Conservation (phyloP, 1,140 invertebrate genomes). For the Diorhabda carinulata region DNA sequence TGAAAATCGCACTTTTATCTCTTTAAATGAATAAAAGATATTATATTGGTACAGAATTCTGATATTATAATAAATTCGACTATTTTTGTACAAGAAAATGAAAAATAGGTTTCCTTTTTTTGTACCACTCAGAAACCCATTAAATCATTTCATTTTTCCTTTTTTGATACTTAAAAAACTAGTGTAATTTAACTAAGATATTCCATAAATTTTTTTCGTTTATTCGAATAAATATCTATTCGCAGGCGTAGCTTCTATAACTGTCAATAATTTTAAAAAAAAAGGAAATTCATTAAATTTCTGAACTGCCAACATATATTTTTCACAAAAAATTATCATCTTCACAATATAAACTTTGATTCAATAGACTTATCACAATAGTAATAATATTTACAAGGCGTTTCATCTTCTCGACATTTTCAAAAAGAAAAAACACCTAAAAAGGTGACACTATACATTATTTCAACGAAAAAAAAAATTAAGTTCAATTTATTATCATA, state of each 20-base stretch:
- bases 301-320: constrained; percentile 30
- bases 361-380: constrained; percentile 36
- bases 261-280: constrained; percentile 27
- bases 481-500: constrained; percentile 14
- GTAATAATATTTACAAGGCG: constrained; percentile 32
- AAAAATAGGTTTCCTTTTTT: no score
- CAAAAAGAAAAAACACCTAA: background rate
- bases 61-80: no score
- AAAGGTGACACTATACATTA: constrained; percentile 4
- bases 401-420: background rate
- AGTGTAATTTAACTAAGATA: no score
- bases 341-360: constrained; percentile 34
- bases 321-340: constrained; percentile 24
- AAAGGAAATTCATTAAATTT: constrained; percentile 29
- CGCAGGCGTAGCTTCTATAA: background rate
- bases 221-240: no score
- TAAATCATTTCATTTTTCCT: no score
- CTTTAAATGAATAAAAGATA: no score
- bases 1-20: no score
- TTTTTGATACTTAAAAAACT: no score
- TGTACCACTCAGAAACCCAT: no score
- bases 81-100: no score
- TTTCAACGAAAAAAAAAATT: background rate
- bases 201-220: no score
- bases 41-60: no score